These are phyloP conservation scores for Neodiprion lecontei DNA, from an alignment of 1,140 invertebrate genomes.

Conservation along the genomic window DNA sequence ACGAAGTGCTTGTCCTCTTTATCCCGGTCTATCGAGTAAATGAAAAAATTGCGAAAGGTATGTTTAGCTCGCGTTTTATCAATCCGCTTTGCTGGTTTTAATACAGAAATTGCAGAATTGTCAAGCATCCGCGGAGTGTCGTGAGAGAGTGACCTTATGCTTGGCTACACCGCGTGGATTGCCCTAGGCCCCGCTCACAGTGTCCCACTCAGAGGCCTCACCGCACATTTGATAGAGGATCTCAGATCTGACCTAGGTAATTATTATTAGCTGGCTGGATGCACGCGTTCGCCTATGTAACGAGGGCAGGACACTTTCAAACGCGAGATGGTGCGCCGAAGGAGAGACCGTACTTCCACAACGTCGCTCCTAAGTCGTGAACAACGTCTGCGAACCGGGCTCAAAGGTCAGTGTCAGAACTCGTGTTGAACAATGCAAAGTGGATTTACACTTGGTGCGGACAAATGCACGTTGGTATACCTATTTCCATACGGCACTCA, in stretches of 20 bases:
- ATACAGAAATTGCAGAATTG: neutral
- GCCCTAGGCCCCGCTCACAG: neutral
- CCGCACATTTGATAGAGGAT: slow-evolving; percentile 1
- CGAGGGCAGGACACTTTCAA: slow-evolving; percentile 4
- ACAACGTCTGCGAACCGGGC: neutral
- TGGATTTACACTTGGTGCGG: neutral
- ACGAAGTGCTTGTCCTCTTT: too few relatives aligned
- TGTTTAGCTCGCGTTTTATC: neutral
- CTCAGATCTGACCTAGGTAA: neutral
- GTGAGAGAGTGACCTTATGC: slow-evolving; percentile 5
- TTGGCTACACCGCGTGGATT: neutral
- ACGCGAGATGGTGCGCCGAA: neutral
- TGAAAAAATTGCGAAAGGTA: neutral
- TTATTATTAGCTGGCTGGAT: neutral
- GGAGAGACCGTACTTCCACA: too few relatives aligned
- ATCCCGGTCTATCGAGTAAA: too few relatives aligned
- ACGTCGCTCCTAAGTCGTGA: too few relatives aligned
- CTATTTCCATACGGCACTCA: neutral
- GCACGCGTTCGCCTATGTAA: neutral
- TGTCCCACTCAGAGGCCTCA: neutral
- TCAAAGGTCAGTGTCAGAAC: slow-evolving; percentile 4
- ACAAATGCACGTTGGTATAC: neutral
- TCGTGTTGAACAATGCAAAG: too few relatives aligned
- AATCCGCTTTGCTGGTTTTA: neutral
- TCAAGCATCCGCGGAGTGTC: neutral